Evolutionary conservation across 1,140 invertebrate species (phyloP), one percentile per base, ranked within the genome.

Genomic region (Ladona fulva): DNA sequence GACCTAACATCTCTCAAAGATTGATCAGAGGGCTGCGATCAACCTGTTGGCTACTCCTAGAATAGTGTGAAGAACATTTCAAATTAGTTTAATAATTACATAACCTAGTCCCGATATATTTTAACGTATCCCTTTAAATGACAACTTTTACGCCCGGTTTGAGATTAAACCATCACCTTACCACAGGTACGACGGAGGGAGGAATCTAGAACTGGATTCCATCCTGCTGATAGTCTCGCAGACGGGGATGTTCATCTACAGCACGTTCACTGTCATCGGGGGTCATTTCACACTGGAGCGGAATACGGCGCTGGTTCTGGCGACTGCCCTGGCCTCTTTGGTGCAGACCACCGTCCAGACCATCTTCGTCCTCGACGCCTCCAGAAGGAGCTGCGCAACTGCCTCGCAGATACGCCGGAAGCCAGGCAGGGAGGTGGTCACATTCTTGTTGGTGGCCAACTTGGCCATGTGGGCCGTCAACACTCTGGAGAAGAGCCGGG

Each of bases 401-500:
- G 88, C 91, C 0, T 92, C 95, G 44, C 94, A 95, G 81, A 90
- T 94, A 42, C 86, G 91, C 59, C 89, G 91, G 79, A 96, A 96
- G 82, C 95, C 95, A 0, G 95, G 94, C 1, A 87, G 95, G 14
- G 93, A 97, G 85, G 94, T 96, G 77, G 94, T 97, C 0, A 97
- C 95, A 0, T 97, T 97, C 82, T 87, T 97, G 44, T 84, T 97
- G 74, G 94, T 97, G 0, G 95, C 93, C 0, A 97, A 97, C 86
- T 85, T 97, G 74, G 94, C 95, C 0, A 96, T 97, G 94, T 97
- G 95, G 95, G 92, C 94, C 3, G 95, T 97, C 74, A 96, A 95
- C 82, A 96, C 95, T 0, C 83, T 97, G 80, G 95, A 97, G 85
- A 97, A 96, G 82, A 93, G 93, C 0, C 86, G 95, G 7, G 93